Evolutionary conservation across 1,140 invertebrate species (phyloP).

Genomic region (Scaptomyza pallida): DNA sequence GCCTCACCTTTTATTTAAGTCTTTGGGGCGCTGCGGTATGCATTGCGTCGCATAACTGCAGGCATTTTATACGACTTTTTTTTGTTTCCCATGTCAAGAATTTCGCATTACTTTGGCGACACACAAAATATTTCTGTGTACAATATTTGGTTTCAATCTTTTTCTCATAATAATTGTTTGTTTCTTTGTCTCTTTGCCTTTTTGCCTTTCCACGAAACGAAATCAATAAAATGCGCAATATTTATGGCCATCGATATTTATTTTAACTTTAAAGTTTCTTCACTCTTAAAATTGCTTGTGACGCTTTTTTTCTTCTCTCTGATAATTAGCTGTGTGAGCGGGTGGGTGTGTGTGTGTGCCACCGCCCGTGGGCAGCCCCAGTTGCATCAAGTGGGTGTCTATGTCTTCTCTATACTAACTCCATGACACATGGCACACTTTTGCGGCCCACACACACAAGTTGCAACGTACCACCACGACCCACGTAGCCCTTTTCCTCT

Average conservation of each 20-base stretch:
- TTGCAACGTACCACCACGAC: conserved; percentile 14
- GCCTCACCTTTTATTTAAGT: conserved; percentile 65
- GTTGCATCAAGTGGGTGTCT: conserved; percentile 56
- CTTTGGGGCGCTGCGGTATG: conserved; percentile 41
- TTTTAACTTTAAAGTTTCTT: neutral
- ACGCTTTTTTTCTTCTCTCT: neutral
- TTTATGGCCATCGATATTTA: conserved; percentile 35
- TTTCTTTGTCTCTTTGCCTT: conserved; percentile 36
- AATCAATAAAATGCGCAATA: conserved; percentile 71
- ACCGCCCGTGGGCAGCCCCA: conserved; percentile 14
- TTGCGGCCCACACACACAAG: conserved; percentile 60
- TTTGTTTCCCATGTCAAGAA: conserved; percentile 47
- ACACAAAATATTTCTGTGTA: conserved; percentile 45
- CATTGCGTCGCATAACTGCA: conserved; percentile 70
- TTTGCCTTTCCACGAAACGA: conserved; percentile 60
- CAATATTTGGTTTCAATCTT: conserved; percentile 41
- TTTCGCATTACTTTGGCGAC: conserved; percentile 48
- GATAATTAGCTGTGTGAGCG: conserved; percentile 64
- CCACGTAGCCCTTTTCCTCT: conserved; percentile 74
- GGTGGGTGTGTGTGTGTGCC: conserved; percentile 34
- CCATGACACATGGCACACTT: conserved; percentile 70
- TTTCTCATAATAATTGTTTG: conserved; percentile 42
- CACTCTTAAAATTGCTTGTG: no score
- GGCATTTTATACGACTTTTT: conserved; percentile 64
- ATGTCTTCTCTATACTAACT: conserved; percentile 31